Conservation (phyloP, 2,113 vertebrate genomes). For the Alouatta palliata region DNA sequence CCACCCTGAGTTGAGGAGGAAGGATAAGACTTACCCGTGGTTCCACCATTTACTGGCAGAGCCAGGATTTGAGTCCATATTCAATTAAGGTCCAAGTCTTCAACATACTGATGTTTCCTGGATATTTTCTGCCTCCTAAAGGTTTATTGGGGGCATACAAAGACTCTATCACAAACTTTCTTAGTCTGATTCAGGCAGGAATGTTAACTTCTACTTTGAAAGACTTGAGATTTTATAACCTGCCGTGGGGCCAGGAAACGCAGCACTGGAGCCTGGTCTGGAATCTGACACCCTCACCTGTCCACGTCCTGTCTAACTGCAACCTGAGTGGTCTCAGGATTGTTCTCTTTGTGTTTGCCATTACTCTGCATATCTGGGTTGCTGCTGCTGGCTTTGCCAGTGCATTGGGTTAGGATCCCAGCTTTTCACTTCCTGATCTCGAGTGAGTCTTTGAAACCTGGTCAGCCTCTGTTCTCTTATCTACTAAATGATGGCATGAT, state of each 20-base stretch:
- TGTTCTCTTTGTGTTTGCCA: fast-evolving
- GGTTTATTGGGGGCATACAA: background rate
- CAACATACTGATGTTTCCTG: fast-evolving
- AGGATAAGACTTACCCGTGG: fast-evolving
- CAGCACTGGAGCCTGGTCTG: fast-evolving
- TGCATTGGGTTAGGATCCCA: fast-evolving
- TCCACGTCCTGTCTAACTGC: background rate
- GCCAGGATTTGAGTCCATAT: fast-evolving
- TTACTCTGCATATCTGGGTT: background rate
- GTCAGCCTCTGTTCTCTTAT: background rate
- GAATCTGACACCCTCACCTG: fast-evolving
- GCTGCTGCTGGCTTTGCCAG: background rate
- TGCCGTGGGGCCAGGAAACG: background rate
- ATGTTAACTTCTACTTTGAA: background rate
- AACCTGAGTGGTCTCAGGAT: background rate
- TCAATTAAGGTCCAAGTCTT: background rate
- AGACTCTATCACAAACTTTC: background rate
- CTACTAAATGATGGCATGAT: background rate
- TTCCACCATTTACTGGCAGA: fast-evolving
- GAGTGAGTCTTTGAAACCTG: fast-evolving
- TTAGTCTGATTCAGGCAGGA: background rate
- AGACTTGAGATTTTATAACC: background rate
- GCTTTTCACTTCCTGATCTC: background rate
- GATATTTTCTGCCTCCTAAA: background rate
- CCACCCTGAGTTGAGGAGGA: fast-evolving